Evolutionary conservation across 2,888 invertebrate species (phyloP), one percentile per base, ranked within the genome.

Genomic region (Drosophila mulleri): DNA sequence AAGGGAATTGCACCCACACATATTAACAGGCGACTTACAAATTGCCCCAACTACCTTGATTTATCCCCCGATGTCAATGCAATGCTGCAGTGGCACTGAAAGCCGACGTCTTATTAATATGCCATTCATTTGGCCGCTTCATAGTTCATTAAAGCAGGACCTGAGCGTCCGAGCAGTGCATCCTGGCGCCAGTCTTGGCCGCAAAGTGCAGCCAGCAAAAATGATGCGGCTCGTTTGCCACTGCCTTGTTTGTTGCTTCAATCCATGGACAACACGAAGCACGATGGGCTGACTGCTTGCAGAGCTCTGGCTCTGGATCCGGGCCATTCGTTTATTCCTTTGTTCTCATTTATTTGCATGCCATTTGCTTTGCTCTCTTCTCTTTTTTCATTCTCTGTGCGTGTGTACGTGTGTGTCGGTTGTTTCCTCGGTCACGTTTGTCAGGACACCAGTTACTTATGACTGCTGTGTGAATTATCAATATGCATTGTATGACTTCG

Each of bases 81-180:
- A 61, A 50, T 56, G 65, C 59, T 56, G 39, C 70, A 73, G 59
- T 70, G 72, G 23, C 67, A 69, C 65, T 68, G 67, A 70, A 67
- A 83, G 81, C 82, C 84, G 84, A 87, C 90, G 81, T 90, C 80
- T 78, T 89, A 87, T 90, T 87, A 90, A 87, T 90, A 87, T 87
- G 82, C 82, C 89, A 90, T 87, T 84, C 90, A 87, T 87, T 87
- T 89, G 88, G 74, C 62, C 78, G 82, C 78, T 87, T 77, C 84
- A 90, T 82, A 84, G 75, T 87, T 89, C 90, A 86, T 86, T 86
- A 90, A 90, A 87, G 80, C 88, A 67, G 75, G 68, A 73, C 80
- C 76, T 57, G 57, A 11, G 39, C 42, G 45, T 67, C 56, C 67
- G 53, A 60, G 37, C 53, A 47, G 45, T 63, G 72, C 73, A 72